Base-by-base conservation (phyloP, 1,140 invertebrate species). In the Aphelenchoides avenae region DNA sequence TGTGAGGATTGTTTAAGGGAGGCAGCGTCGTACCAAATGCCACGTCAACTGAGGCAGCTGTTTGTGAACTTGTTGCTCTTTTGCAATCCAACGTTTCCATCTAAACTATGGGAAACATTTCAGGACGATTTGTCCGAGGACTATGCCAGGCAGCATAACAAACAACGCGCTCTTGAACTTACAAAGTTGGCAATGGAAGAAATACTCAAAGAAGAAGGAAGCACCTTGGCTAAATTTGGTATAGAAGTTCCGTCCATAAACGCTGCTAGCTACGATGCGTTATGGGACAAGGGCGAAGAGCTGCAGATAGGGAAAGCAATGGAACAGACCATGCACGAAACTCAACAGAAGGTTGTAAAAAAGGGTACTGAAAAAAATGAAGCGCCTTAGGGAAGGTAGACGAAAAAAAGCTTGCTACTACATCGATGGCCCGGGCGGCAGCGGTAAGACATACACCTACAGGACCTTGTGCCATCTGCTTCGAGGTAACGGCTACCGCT, bases 381-480 rank as follows among this genome's bases (percentile, higher is more conserved):
- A 31, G 30, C n/a, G 29, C 9, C 15, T 51, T 2, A 15, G 30
- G 24, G 5, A 27, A 3, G 24, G 18, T 31, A 13, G 40, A 59
- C 24, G 33, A 20, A 29, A 24, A 15, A 2, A 55, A 31, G 20
- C 30, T 15, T 48, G 4, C 30, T 52, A 27, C 20, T 60, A 40
- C 37, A 52, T 60, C 24, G 56, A 60, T 22, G 57, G 57, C 1
- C 5, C 40, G 11, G 58, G 46, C 5, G 58, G 57, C 4, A 49
- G 26, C 6, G 58, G 58, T 26, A 61, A 61, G 42, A 61, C 58
- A 7, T 61, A 22, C 39, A 15, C 36, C 5, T 61, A 61, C 33
- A 52, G 3, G 11, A 57, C 57, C 2, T 9, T 61, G 7, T 43
- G 41, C 15, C 41, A 43, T 15, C 7, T 43, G 41, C 27, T 43